Evolutionary conservation across 2,888 invertebrate genomes (phyloP), one percentile per base, ranked within the genome.

Genomic region (Magallana nippona): DNA sequence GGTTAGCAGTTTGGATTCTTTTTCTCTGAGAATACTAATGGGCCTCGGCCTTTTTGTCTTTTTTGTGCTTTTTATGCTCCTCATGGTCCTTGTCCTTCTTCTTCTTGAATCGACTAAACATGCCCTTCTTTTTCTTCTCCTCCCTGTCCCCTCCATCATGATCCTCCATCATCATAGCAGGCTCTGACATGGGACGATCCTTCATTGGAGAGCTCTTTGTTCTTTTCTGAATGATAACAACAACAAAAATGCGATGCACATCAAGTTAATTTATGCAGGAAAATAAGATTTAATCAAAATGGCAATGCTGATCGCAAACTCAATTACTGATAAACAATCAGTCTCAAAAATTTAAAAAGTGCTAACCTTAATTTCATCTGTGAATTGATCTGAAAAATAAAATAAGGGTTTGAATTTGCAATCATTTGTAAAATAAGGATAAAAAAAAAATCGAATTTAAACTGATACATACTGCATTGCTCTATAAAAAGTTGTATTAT

Each of bases 41-140:
- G 2, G 78, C 83, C 44, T 83, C 85, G 0, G 80, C 62, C 56
- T 86, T 82, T 62, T 89, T 88, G 78, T 90, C 88, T 86, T 90
- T 89, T 81, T 90, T 89, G 11, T 87, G 85, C 32, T 90, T 87
- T 62, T 89, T 87, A 83, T 88, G 87, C 13, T 90, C 89, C 82
- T 89, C 90, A 57, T 90, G 88, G n/a, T 92, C 91, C 84, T 92
- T 92, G 58, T 92, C 91, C 79, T 92, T 91, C 86, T 92, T 92
- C 87, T 92, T 93, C 86, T 93, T 93, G 55, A 93, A 89, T 86
- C 93, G 92, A n/a, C 92, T 91, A 87, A 93, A 93, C 85, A 93
- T 89, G 60, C 92, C 90, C 84, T 92, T 93, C 78, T 91, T 89
- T 84, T 92, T 91, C 83, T 91, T 88, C 77, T 90, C 86, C 63